Evolutionary conservation across 2,113 vertebrate genomes (phyloP).

Genomic region (Acinonyx jubatus): DNA sequence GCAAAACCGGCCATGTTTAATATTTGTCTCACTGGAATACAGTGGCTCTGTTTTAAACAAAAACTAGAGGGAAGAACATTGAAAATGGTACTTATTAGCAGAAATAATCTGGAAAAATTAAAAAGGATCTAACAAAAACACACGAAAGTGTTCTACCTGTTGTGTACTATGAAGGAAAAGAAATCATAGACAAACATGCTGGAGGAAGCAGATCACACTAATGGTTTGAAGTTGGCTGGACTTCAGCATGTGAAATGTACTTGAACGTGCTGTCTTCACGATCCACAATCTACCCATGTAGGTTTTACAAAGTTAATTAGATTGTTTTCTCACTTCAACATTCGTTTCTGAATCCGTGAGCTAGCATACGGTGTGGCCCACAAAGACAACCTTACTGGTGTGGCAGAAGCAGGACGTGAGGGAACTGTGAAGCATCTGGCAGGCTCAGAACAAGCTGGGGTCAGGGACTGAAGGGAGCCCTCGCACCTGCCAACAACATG

Average conservation of each 20-base stretch:
- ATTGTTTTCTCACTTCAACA: background rate
- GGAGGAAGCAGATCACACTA: slow-evolving; percentile 20
- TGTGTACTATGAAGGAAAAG: background rate
- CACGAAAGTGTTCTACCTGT: background rate
- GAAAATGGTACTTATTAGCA: background rate
- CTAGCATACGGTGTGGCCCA: background rate
- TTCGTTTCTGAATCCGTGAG: background rate
- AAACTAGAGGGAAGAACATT: slow-evolving; percentile 50
- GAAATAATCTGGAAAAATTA: slow-evolving; percentile 61
- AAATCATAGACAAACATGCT: slow-evolving; percentile 46
- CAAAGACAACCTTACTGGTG: background rate
- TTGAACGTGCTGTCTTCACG: background rate
- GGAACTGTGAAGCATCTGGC: background rate
- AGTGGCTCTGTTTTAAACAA: slow-evolving; percentile 9
- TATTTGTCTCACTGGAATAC: slow-evolving; percentile 54
- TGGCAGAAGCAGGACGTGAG: background rate
- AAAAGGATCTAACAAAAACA: slow-evolving; percentile 45
- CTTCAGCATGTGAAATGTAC: background rate
- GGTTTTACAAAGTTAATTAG: background rate
- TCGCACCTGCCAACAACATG: background rate
- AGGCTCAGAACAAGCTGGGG: background rate
- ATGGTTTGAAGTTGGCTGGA: background rate
- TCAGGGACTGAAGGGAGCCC: background rate
- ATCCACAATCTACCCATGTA: background rate
- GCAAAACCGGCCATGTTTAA: background rate